Evolutionary conservation across 2,113 vertebrate species (phyloP), one percentile per base, ranked within the genome.

Genomic region (Platycercus adscitus): DNA sequence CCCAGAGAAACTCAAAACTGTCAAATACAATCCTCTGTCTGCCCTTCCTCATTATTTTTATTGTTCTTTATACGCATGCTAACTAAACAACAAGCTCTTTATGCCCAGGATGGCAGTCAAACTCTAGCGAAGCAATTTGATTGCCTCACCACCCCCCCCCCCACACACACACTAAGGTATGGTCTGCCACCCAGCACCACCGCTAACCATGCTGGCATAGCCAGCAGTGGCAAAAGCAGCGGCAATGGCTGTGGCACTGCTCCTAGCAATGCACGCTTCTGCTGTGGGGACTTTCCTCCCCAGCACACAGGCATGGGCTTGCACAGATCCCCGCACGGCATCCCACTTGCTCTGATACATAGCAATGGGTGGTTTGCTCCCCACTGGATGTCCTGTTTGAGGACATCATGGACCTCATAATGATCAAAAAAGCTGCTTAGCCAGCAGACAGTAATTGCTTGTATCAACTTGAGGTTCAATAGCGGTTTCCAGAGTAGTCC

Each of bases 231-330:
- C 33, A 58, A 58, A n/a, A 58, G 13, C 55, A 23, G 33, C 8
- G 0, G 33, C 23, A 25, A 37, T 44, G 18, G 33, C 43, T 44
- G 28, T 1, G 0, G 43, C 6, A 2, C 58, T 39, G 17, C 44
- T 69, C 55, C n/a, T 2, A 0, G 35, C 63, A 65, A 3, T 1
- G 3, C 17, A 64, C 21, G 4, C 5, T n/a, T 49, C 72, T 65
- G 49, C 58, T 3, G 0, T 7, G 6, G 11, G 19, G 8, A 82
- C 3, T 23, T 31, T 58, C 19, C 31, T 53, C 25, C 46, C 33
- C 5, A 3, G 25, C 44, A 86, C 47, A 29, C 0, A 1, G n/a
- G 8, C 9, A 0, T 1, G 2, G 44, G 44, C 35, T 72, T 24
- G 35, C 11, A 15, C 24, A 71, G 24, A 61, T 29, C 18, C 21